A percentile compares a stretch with the other conserved stretches of the same genome.
Evolutionary conservation across 2,888 invertebrate species (phyloP).

Genomic region (Drosophila limbata): DNA sequence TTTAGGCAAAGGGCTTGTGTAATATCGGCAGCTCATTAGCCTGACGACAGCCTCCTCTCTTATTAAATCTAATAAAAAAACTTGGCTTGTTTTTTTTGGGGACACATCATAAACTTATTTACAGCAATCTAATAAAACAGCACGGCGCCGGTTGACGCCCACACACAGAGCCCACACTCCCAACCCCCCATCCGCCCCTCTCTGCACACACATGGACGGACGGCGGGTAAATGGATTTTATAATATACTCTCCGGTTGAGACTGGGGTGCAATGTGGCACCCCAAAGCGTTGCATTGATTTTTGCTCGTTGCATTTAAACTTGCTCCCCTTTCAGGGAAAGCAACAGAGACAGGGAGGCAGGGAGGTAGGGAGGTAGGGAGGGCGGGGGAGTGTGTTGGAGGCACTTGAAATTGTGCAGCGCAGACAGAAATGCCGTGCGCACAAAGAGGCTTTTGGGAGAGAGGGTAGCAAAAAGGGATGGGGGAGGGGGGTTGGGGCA

Average conservation of each 20-base stretch:
- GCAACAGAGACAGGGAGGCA: not conserved
- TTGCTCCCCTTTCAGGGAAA: constrained; percentile 71
- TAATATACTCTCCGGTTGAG: constrained; percentile 18
- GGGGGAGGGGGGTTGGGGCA: not conserved
- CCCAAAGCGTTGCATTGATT: constrained; percentile 80
- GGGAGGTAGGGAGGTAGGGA: not conserved
- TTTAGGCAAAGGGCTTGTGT: constrained; percentile 38
- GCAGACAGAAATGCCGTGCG: constrained; percentile 73
- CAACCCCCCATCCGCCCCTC: not conserved
- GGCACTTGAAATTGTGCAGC: constrained; percentile 75
- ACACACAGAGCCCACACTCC: constrained; percentile 19
- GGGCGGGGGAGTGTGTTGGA: constrained; percentile 1
- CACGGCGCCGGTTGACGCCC: constrained; percentile 74
- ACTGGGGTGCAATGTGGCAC: constrained; percentile 13
- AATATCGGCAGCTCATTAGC: constrained; percentile 35
- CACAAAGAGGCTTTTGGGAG: constrained; percentile 35
- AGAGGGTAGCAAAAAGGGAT: not conserved
- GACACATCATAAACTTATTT: constrained; percentile 75
- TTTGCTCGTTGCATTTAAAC: constrained; percentile 81
- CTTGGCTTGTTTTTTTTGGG: constrained; percentile 46
- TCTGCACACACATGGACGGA: not conserved
- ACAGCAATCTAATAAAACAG: constrained; percentile 78
- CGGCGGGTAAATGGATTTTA: constrained; percentile 57
- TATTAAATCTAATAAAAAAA: constrained; percentile 20
- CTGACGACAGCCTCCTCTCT: constrained; percentile 9